Conservation (phyloP, 1,140 invertebrate genomes). For the Lethocerus indicus region DNA sequence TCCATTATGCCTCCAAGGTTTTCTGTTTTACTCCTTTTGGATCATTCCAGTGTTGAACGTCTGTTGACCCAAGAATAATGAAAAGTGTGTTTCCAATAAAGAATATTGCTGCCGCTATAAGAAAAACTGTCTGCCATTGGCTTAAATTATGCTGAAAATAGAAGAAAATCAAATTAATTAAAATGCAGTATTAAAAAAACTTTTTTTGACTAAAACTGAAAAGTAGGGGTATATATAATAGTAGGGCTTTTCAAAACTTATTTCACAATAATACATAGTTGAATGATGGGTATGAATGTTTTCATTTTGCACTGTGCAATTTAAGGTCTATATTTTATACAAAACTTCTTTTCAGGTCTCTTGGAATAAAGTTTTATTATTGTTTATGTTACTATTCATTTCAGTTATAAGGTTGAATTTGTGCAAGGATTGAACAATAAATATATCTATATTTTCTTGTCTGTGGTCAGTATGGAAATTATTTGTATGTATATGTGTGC, state of each 20-base stretch:
- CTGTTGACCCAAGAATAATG: slow-evolving; percentile 28
- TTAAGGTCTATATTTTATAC: background rate
- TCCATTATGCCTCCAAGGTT: too few relatives aligned
- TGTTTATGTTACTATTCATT: background rate
- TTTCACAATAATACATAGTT: background rate
- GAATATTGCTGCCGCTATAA: slow-evolving; percentile 31
- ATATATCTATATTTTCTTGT: background rate
- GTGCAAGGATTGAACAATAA: background rate
- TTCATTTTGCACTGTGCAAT: background rate
- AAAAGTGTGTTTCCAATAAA: slow-evolving; percentile 31
- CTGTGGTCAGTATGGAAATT: background rate
- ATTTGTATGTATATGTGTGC: background rate
- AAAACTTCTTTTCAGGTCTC: too few relatives aligned
- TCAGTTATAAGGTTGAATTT: background rate
- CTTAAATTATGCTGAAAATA: background rate
- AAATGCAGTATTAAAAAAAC: background rate
- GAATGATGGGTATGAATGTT: background rate
- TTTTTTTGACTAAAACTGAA: background rate
- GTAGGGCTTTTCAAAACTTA: background rate
- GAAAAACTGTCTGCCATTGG: slow-evolving; percentile 38
- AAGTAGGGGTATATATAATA: background rate
- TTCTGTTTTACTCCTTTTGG: too few relatives aligned
- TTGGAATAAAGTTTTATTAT: too few relatives aligned
- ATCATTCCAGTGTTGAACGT: slow-evolving; percentile 28
- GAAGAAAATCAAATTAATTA: slow-evolving; percentile 1